A percentile compares a stretch with the other conserved stretches of the same genome.
Conservation (phyloP, 1,140 invertebrate species). For the Acromyrmex echinatior region DNA sequence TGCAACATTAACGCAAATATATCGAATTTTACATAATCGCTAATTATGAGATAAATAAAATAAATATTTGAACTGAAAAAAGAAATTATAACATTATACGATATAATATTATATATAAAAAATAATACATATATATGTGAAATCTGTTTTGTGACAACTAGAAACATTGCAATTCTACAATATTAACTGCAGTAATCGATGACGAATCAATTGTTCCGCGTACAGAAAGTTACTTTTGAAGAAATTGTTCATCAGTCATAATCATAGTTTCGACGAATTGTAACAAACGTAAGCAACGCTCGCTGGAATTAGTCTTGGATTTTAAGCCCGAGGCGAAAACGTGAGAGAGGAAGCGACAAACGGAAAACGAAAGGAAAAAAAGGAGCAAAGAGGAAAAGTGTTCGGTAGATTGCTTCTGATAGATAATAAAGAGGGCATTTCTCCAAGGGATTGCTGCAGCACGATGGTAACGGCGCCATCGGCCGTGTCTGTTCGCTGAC, state of each 20-base stretch:
- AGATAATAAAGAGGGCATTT: slow-evolving; percentile 82
- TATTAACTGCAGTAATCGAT: background rate
- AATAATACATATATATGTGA: background rate
- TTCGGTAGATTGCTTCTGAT: slow-evolving; percentile 78
- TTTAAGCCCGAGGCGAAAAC: slow-evolving; percentile 48
- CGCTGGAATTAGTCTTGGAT: slow-evolving; percentile 48
- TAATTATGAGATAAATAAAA: background rate
- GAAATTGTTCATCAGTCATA: background rate
- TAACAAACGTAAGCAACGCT: slow-evolving; percentile 32
- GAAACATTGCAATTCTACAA: background rate
- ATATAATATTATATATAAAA: background rate
- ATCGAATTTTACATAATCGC: background rate
- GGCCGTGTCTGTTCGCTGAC: slow-evolving; percentile 71
- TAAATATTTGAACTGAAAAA: slow-evolving; percentile 16
- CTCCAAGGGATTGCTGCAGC: slow-evolving; percentile 74
- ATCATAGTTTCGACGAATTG: slow-evolving; percentile 27
- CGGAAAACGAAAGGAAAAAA: slow-evolving; percentile 24
- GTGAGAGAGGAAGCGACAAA: slow-evolving; percentile 31
- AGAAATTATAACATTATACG: background rate
- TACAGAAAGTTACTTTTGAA: slow-evolving; percentile 5
- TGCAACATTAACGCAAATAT: background rate
- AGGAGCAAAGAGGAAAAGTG: slow-evolving; percentile 64
- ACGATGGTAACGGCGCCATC: slow-evolving; percentile 64
- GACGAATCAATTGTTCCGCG: background rate
- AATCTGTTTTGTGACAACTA: background rate